phyloP scores from a whole-genome alignment of 2,113 vertebrate genomes.

The Condylura cristata region DNA sequence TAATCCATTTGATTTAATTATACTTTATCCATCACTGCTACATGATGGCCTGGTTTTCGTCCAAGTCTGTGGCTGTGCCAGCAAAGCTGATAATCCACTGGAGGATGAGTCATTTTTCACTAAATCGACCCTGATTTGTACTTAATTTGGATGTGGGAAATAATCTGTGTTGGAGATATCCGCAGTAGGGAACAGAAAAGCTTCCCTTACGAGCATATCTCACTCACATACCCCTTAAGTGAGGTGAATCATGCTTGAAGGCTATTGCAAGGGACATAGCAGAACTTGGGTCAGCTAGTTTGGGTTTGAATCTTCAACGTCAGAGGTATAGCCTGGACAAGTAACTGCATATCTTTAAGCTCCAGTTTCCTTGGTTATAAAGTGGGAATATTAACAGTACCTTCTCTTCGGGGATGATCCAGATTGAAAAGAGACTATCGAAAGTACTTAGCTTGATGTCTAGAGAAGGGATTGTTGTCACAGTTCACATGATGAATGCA shows the following conservation, averaged over 20 bases:
- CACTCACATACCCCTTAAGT: background rate
- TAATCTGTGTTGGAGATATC: background rate
- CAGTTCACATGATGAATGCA: background rate
- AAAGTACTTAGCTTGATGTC: background rate
- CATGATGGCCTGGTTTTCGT: background rate
- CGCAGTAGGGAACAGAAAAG: background rate
- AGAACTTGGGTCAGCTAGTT: background rate
- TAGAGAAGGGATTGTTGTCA: constrained; percentile 6
- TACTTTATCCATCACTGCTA: background rate
- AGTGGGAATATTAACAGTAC: background rate
- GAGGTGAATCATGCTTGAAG: background rate
- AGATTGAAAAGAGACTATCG: background rate
- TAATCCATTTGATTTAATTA: background rate
- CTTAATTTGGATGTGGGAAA: background rate
- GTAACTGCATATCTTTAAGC: background rate
- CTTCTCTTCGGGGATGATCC: background rate
- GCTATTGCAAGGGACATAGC: background rate
- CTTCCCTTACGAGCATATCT: background rate
- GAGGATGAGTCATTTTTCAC: background rate
- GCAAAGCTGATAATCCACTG: constrained; percentile 3
- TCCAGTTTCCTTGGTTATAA: background rate
- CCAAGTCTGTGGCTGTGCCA: background rate
- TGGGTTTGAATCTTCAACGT: background rate
- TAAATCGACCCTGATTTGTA: background rate
- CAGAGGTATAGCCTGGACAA: background rate